These are phyloP conservation scores for Scylla paramamosain DNA, from an alignment of 1,140 invertebrate genomes.

Conservation along the genomic window DNA sequence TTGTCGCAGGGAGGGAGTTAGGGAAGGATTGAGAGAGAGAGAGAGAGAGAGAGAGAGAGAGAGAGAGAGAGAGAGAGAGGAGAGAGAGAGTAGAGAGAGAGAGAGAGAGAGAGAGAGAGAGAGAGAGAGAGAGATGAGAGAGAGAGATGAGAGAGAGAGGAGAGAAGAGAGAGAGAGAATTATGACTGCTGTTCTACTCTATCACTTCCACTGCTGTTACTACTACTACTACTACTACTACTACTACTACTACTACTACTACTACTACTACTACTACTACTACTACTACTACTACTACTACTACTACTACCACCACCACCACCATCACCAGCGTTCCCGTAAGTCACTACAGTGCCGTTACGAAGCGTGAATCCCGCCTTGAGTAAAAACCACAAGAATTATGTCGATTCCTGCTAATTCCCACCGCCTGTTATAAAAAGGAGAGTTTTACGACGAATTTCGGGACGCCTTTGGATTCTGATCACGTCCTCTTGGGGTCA, in stretches of 20 bases:
- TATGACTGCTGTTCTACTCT: background rate
- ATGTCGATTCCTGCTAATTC: conserved; percentile 56
- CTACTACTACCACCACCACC: conserved; percentile 13
- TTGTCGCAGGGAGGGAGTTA: background rate
- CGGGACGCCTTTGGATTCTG: conserved; percentile 27
- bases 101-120: background rate
- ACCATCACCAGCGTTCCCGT: background rate
- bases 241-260: background rate
- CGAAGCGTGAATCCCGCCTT: conserved; percentile 25
- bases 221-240: background rate
- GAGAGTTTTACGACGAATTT: conserved; percentile 34
- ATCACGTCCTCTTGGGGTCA: conserved; percentile 40
- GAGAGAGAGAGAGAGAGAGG: background rate
- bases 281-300: conserved; percentile 17
- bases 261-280: background rate
- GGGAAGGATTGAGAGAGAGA: background rate
- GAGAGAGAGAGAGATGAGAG: background rate
- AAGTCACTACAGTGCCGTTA: conserved; percentile 32
- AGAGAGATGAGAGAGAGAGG: background rate
- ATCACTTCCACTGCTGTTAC: background rate
- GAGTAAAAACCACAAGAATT: conserved; percentile 30
- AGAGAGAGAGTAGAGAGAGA: background rate
- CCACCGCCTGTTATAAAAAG: conserved; percentile 1
- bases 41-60: conserved; percentile 12
- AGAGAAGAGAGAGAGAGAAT: background rate